Conservation (phyloP, 2,113 vertebrate species). For the Engraulis encrasicolus region DNA sequence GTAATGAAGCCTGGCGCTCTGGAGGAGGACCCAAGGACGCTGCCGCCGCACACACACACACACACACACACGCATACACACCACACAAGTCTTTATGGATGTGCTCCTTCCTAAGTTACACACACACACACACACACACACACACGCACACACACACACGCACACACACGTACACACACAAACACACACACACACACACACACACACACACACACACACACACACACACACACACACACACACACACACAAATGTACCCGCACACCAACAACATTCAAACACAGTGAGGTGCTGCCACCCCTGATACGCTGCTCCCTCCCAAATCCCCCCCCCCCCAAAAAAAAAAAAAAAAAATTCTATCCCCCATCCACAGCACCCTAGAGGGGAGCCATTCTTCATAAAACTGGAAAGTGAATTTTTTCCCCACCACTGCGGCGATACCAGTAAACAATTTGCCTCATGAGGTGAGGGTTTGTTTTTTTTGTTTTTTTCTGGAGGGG, state of each 20-base stretch:
- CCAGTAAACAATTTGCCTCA: background rate
- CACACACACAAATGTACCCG: no score
- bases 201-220: background rate
- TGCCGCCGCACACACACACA: background rate
- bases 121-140: no score
- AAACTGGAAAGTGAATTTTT: background rate
- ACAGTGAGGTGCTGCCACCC: background rate
- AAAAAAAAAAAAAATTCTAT: no score
- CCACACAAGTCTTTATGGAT: no score
- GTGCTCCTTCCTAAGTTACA: no score
- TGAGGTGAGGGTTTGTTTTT: background rate
- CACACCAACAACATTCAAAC: conserved; percentile 31
- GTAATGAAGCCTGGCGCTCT: conserved; percentile 77
- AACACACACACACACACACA: background rate
- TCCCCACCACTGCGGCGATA: background rate
- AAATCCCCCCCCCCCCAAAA: background rate
- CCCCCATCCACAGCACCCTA: background rate
- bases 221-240: conserved; percentile 20
- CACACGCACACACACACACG: no score
- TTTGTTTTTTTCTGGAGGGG: no score
- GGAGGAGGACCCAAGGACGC: conserved; percentile 60
- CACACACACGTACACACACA: background rate
- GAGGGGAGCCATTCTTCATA: background rate
- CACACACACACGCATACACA: no score
- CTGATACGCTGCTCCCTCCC: background rate